Conservation (phyloP, 2,888 invertebrate species). For the Drosophila recens region DNA sequence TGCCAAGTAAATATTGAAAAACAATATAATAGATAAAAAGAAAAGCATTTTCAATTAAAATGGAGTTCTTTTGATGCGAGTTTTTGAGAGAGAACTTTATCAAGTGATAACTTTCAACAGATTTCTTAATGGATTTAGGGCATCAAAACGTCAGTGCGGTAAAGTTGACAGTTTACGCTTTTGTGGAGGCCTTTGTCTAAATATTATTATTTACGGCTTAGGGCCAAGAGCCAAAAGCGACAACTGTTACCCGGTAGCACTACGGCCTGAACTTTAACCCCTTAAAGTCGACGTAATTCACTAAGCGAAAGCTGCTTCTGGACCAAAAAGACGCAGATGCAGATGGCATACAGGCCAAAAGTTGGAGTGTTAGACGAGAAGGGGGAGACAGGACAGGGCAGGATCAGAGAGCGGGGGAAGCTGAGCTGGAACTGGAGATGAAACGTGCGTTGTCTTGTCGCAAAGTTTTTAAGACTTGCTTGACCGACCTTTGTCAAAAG, state of each 20-base stretch:
- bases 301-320: slow-evolving; percentile 73
- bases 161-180: slow-evolving; percentile 43
- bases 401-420: not conserved
- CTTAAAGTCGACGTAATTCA: slow-evolving; percentile 78
- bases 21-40: not conserved
- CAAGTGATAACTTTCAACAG: slow-evolving; percentile 42
- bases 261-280: slow-evolving; percentile 74
- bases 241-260: slow-evolving; percentile 76
- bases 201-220: slow-evolving; percentile 81
- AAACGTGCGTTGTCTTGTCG: slow-evolving; percentile 81
- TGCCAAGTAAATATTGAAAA: not conserved
- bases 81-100: slow-evolving; percentile 10
- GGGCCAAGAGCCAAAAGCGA: slow-evolving; percentile 74
- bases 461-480: slow-evolving; percentile 82
- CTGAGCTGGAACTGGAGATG: slow-evolving; percentile 38
- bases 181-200: slow-evolving; percentile 67
- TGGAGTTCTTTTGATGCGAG: not conserved
- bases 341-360: slow-evolving; percentile 39
- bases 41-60: slow-evolving; percentile 17
- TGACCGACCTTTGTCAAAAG: slow-evolving; percentile 82
- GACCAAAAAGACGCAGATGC: slow-evolving; percentile 53
- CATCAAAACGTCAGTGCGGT: slow-evolving; percentile 46
- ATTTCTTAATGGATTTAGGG: slow-evolving; percentile 60
- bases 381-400: not conserved
- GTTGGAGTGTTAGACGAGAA: not conserved